Conservation (phyloP, 1,140 invertebrate genomes). For the Drosophila simulans region DNA sequence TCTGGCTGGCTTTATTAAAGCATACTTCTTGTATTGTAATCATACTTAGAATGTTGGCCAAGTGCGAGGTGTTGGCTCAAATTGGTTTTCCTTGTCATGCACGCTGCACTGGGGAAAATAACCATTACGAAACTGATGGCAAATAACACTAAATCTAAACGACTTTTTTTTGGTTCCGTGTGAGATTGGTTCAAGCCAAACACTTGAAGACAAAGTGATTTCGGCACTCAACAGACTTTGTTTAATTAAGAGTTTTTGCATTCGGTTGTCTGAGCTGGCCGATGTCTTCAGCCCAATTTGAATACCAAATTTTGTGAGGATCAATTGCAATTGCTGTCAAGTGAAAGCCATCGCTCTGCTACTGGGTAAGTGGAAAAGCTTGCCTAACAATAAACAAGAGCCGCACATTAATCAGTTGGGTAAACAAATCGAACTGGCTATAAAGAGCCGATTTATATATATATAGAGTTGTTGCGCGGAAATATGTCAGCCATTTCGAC, state of each 20-base stretch:
- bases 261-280: neutral
- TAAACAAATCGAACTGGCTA: constrained; percentile 48
- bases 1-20: constrained; percentile 59
- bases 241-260: constrained; percentile 33
- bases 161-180: constrained; percentile 3
- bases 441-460: constrained; percentile 25
- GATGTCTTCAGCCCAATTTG: constrained; percentile 26
- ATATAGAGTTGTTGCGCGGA: constrained; percentile 33
- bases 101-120: neutral
- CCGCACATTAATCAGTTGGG: constrained; percentile 65
- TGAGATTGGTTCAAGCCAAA: constrained; percentile 13
- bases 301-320: constrained; percentile 32
- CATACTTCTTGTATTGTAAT: constrained; percentile 66
- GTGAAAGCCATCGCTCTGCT: constrained; percentile 28
- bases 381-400: constrained; percentile 36
- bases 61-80: constrained; percentile 36
- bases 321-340: constrained; percentile 28
- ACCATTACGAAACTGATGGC: neutral
- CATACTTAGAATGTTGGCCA: constrained; percentile 48
- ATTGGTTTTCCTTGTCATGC: constrained; percentile 33
- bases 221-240: constrained; percentile 21
- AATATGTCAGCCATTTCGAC: constrained; percentile 28
- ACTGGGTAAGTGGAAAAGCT: constrained; percentile 27
- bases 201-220: constrained; percentile 25
- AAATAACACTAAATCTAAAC: constrained; percentile 2